Evolutionary conservation across 30 jellyfish, hydroid and myxozoan species (phyloP).

Genomic region (Hydra vulgaris): DNA sequence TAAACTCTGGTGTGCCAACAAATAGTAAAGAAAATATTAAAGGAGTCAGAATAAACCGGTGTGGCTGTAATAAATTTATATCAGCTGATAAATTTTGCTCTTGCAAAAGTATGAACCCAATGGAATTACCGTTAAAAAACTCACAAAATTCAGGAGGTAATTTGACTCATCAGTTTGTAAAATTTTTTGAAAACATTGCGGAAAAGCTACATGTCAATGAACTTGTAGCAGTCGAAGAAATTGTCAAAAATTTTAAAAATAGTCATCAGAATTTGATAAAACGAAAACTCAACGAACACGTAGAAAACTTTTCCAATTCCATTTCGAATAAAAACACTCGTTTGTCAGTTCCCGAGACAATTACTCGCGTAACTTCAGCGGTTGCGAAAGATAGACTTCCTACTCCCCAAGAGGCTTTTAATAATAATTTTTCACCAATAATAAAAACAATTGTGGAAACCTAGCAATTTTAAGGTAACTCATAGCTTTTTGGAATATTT

Average conservation of each 20-base stretch:
- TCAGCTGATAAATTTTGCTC: not conserved
- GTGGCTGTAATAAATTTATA: not conserved
- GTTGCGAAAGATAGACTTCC: not conserved
- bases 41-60: not conserved
- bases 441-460: not conserved
- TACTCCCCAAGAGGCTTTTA: not conserved
- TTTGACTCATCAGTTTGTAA: conserved; percentile 29
- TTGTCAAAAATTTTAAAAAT: conserved; percentile 26
- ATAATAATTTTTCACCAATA: not conserved
- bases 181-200: conserved; percentile 36
- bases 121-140: too few relatives aligned
- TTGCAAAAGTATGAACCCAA: too few relatives aligned
- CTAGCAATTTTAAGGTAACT: too few relatives aligned
- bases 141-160: not conserved
- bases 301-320: not conserved
- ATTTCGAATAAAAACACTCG: not conserved
- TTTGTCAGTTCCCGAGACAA: not conserved
- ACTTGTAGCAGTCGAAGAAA: conserved; percentile 38
- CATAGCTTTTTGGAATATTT: too few relatives aligned
- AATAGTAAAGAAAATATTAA: not conserved
- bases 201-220: conserved; percentile 35
- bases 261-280: not conserved
- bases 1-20: not conserved
- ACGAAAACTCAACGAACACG: not conserved
- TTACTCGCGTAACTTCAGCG: not conserved